These are phyloP conservation scores for Notothenia coriiceps DNA, from an alignment of 2,113 vertebrate species.

Conservation along the genomic window DNA sequence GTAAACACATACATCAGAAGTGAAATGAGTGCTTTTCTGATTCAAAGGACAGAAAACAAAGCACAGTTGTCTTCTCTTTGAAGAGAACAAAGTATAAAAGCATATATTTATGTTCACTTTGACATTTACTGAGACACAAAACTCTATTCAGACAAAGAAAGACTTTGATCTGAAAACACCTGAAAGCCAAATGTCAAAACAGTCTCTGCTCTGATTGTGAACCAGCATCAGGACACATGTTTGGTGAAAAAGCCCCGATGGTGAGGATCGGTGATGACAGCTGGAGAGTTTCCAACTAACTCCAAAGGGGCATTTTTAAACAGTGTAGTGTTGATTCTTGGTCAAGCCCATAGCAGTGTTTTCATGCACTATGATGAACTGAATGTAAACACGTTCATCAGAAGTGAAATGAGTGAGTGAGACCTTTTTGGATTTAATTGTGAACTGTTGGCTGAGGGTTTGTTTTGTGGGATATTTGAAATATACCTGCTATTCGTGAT, in stretches of 20 bases:
- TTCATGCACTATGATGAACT: too few species aligned
- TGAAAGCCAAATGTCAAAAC: not conserved
- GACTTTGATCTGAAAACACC: not conserved
- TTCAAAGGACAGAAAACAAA: constrained; percentile 34
- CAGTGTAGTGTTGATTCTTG: too few species aligned
- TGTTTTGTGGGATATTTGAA: too few species aligned
- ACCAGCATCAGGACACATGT: constrained; percentile 30
- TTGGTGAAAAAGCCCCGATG: not conserved
- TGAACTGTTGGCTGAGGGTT: too few species aligned
- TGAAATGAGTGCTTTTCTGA: constrained; percentile 29
- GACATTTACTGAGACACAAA: not conserved
- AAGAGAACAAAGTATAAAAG: constrained; percentile 47
- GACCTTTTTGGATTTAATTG: too few species aligned
- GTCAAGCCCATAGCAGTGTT: too few species aligned
- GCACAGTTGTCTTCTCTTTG: constrained; percentile 5
- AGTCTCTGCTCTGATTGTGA: not conserved
- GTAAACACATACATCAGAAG: not conserved
- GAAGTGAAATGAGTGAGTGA: too few species aligned
- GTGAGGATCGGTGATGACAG: constrained; percentile 16
- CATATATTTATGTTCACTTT: constrained; percentile 24
- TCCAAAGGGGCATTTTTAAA: not conserved
- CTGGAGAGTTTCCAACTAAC: constrained; percentile 54
- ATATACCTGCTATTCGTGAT: too few species aligned
- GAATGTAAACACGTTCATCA: too few species aligned
- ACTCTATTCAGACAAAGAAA: constrained; percentile 18